Evolutionary conservation across 2,888 invertebrate genomes (phyloP), one percentile per base, ranked within the genome.

Genomic region (Cryptocephalus primarius): DNA sequence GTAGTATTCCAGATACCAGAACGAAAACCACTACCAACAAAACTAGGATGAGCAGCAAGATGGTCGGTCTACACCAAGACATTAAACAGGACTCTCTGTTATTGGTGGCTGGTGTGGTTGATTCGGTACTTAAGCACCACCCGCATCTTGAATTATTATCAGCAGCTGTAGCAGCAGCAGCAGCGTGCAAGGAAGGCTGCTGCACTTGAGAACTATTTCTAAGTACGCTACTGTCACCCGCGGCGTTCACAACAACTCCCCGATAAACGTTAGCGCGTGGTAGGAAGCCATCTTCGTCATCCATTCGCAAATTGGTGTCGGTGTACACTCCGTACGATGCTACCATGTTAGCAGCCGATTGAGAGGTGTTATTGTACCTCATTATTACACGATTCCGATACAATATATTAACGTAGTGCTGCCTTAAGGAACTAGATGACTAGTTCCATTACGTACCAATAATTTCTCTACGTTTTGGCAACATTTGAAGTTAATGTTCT

Each of bases 21-120:
- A 78, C 74, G 61, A 78, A 78, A 49, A 77, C 70, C 49, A 78
- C 72, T 51, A 78, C 73, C 52, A 78, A 69, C 41, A 78, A 68
- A 42, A 77, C 74, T 51, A 78, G 67, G 33, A 78, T 69, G 33
- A 78, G 70, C 43, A 78, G 66, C 39, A 78, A 66, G 52, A 78
- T 73, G 1, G 77, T 75, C 4, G 78, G 77, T 55, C 75, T 70
- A 64, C 77, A 77, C 75, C 77, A 77, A 39, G 73, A 70, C 55
- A 68, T 66, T 54, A 70, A 68, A 46, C 67, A 66, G 50, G 72
- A 70, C 44, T 69, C 69, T 33, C 68, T 68, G 13, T 51, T 46
- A 22, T 55, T 46, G 8, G 61, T 45, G 13, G 57, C 65, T 59
- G 57, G 55, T 12, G 61, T 54, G 8, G 57, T 52, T 13, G 59